These are phyloP conservation scores for Catocala fraxini DNA, from an alignment of 2,888 invertebrate genomes.

Conservation along the genomic window DNA sequence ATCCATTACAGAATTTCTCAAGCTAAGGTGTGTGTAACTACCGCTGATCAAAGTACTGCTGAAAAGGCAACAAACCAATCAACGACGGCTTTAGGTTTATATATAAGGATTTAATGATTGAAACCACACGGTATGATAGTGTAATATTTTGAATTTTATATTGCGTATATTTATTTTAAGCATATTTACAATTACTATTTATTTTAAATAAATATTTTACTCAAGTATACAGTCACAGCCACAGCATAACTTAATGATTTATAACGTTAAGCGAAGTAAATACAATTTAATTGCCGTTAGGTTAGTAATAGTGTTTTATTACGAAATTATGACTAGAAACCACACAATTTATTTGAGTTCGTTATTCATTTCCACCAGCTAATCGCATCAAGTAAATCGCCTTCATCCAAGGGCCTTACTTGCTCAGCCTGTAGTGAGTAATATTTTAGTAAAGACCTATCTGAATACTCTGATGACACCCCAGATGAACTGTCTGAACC, in stretches of 20 bases:
- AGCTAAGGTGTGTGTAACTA: too few relatives aligned
- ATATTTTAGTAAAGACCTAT: conserved; percentile 56
- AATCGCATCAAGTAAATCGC: conserved; percentile 94
- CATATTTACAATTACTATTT: conserved; percentile 44
- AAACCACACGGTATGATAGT: conserved; percentile 35
- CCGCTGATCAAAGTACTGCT: too few relatives aligned
- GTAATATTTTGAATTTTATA: conserved; percentile 14
- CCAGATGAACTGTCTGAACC: conserved; percentile 90
- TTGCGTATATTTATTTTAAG: conserved; percentile 35
- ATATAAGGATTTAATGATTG: conserved; percentile 9
- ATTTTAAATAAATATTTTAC: conserved; percentile 20
- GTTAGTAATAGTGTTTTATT: too few relatives aligned
- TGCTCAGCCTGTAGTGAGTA: conserved; percentile 73
- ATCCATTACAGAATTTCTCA: too few relatives aligned
- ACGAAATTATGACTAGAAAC: conserved; percentile 63
- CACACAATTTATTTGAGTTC: conserved; percentile 22
- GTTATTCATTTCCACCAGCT: conserved; percentile 91
- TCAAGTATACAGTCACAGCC: conserved; percentile 44
- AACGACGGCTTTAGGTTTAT: neutral
- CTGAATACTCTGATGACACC: conserved; percentile 76
- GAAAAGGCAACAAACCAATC: too few relatives aligned
- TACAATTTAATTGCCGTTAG: too few relatives aligned
- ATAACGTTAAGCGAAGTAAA: neutral
- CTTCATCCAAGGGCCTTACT: conserved; percentile 92
- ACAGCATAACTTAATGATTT: conserved; percentile 8